Evolutionary conservation across 2,888 invertebrate genomes (phyloP).

Genomic region (Poecilus cupreus): DNA sequence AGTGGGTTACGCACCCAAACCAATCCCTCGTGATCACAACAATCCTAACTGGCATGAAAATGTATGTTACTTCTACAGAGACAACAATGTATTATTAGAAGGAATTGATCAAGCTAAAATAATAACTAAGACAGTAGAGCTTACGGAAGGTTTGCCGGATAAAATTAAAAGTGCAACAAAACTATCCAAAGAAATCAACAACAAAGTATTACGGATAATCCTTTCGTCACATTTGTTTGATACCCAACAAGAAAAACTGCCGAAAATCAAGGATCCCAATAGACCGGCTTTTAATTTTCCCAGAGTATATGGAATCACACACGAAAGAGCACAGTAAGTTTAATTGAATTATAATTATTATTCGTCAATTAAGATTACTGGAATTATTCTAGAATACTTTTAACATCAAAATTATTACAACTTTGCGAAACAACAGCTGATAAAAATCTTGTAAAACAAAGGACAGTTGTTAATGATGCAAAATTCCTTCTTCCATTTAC

Average conservation of each 20-base stretch:
- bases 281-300: constrained; percentile 84
- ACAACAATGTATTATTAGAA: constrained; percentile 80
- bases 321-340: constrained; percentile 81
- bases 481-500: constrained; percentile 76
- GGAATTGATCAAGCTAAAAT: constrained; percentile 87
- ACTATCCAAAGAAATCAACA: constrained; percentile 75
- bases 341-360: background rate
- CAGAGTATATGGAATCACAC: constrained; percentile 84
- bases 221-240: constrained; percentile 83
- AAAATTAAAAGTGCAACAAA: constrained; percentile 75
- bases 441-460: constrained; percentile 74
- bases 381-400: constrained; percentile 76
- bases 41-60: constrained; percentile 81
- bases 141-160: constrained; percentile 78
- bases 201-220: constrained; percentile 79
- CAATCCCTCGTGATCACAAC: constrained; percentile 74
- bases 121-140: constrained; percentile 85
- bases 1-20: constrained; percentile 72
- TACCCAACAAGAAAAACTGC: constrained; percentile 85
- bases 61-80: constrained; percentile 77
- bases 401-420: constrained; percentile 80
- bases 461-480: constrained; percentile 78
- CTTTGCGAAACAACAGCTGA: constrained; percentile 81
- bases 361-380: constrained; percentile 3
- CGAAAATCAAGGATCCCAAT: constrained; percentile 81